Conservation (phyloP, 2,113 vertebrate genomes). For the Martes martes region DNA sequence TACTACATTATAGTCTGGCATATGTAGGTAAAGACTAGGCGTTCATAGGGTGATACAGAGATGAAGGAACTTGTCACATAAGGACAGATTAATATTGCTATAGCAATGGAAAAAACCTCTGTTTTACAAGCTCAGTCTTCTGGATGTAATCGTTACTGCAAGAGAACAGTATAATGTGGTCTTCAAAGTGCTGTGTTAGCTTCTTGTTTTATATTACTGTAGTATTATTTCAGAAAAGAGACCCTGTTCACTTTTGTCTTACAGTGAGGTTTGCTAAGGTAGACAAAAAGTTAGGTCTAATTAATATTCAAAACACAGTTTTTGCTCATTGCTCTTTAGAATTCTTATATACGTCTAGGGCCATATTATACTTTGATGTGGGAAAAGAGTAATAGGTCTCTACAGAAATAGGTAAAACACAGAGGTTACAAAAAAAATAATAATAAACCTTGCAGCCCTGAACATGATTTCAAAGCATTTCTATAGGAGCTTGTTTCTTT, state of each 20-base stretch:
- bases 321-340: background rate
- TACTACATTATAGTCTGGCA: background rate
- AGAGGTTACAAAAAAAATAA: background rate
- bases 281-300: background rate
- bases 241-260: slow-evolving; percentile 20
- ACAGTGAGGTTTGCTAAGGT: background rate
- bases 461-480: background rate
- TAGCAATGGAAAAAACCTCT: background rate
- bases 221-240: slow-evolving; percentile 50
- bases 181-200: slow-evolving; percentile 47
- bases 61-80: background rate
- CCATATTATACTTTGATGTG: background rate
- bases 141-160: background rate
- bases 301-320: background rate
- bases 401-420: slow-evolving; percentile 22
- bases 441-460: background rate
- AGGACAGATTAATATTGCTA: slow-evolving; percentile 9
- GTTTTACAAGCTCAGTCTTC: background rate
- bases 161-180: background rate
- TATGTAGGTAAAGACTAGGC: background rate
- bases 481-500: background rate
- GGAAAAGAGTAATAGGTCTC: slow-evolving; percentile 9
- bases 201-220: slow-evolving; percentile 30
- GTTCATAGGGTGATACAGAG: background rate
- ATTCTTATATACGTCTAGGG: background rate